These are phyloP conservation scores for Delphinus delphis DNA, from an alignment of 2,113 vertebrate species.

Conservation along the genomic window DNA sequence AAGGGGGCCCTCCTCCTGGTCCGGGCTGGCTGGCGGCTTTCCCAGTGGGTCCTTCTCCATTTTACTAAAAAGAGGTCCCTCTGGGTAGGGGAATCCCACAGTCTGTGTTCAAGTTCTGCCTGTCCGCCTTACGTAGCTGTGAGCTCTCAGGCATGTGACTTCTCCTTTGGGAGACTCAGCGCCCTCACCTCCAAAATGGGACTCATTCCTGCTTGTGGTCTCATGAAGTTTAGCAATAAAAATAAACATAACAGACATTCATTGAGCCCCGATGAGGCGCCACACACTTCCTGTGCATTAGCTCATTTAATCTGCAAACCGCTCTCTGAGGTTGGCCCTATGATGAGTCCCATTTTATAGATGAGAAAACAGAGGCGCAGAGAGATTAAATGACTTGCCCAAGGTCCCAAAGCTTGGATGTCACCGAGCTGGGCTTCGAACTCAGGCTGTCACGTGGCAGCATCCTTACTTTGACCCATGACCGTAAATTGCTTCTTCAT, in stretches of 20 bases:
- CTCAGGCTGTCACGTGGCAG: fast-evolving
- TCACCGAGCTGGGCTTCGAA: neutral
- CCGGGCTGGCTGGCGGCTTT: neutral
- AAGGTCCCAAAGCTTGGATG: neutral
- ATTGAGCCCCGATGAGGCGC: neutral
- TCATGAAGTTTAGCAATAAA: neutral
- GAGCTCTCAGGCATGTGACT: neutral
- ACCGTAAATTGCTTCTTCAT: fast-evolving
- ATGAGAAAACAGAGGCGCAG: neutral
- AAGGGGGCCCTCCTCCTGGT: neutral
- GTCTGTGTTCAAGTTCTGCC: neutral
- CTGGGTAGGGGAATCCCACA: neutral
- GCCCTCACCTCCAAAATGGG: neutral
- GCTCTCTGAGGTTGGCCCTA: neutral
- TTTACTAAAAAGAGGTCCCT: neutral
- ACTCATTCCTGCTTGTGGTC: neutral
- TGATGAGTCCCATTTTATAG: neutral
- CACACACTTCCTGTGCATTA: fast-evolving
- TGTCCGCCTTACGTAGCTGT: neutral
- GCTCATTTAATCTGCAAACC: neutral
- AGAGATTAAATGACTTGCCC: neutral
- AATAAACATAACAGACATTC: neutral
- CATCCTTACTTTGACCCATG: neutral
- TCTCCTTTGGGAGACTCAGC: neutral
- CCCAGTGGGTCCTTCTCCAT: neutral